Conservation (phyloP, 2,113 vertebrate genomes). For the Hippolais icterina region DNA sequence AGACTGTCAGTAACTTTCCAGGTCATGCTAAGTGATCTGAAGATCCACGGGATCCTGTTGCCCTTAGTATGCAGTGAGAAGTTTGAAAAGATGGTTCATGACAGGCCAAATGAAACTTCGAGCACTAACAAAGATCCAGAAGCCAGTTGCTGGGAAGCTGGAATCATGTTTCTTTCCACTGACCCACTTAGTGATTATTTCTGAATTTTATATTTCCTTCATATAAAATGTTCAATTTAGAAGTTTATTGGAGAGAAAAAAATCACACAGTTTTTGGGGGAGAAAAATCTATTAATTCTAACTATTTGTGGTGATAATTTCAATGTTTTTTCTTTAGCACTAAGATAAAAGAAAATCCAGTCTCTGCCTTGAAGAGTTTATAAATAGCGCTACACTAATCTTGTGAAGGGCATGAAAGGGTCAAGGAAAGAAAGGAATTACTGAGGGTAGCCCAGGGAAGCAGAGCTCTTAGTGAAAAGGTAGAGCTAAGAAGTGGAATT, state of each 20-base stretch:
- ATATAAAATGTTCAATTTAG: background rate
- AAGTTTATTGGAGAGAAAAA: background rate
- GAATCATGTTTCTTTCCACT: background rate
- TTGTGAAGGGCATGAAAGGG: slow-evolving; percentile 32
- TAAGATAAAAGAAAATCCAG: background rate
- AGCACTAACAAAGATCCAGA: background rate
- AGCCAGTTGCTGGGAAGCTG: background rate
- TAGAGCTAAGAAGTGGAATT: slow-evolving; percentile 35
- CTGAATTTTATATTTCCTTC: background rate
- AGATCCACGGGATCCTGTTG: background rate
- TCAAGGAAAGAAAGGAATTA: slow-evolving; percentile 43
- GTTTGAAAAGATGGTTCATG: slow-evolving; percentile 1
- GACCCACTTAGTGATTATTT: background rate
- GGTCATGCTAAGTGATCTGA: background rate
- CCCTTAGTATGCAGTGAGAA: background rate
- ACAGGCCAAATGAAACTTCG: background rate
- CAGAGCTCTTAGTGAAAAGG: background rate
- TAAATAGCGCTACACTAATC: background rate
- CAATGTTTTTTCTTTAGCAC: background rate
- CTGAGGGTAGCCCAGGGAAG: background rate
- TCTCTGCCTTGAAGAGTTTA: background rate
- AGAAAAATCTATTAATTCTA: background rate
- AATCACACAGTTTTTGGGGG: background rate
- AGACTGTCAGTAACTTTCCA: background rate
- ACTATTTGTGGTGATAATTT: background rate